Base-by-base conservation (phyloP, 2,113 vertebrate species). In the Vicugna pacos region DNA sequence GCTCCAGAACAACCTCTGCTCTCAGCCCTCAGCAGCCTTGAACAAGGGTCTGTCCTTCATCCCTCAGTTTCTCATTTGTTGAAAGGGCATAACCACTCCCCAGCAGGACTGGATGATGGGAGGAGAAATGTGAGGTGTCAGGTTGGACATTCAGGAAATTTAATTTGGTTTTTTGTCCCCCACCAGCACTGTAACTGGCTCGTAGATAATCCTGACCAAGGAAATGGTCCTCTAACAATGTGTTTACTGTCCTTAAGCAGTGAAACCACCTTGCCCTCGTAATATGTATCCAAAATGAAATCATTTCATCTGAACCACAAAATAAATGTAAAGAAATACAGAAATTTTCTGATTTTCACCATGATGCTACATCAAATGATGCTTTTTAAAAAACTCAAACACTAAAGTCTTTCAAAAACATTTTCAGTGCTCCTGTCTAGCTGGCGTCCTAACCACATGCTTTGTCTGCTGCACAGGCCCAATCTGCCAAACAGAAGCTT, bases 231-330 rank as follows among this genome's bases (percentile, higher is more conserved):
- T 60, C 16, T 12, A 81, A 82, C 15, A 67, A 73, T 48, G 67
- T 10, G 9, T 35, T 64, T 14, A 80, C 30, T 64, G 42, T 26
- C 32, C 77, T 9, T 8, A 82, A 19, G 30, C n/a, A 32, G n/a
- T 48, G 26, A 75, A 89, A 89, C 80, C 15, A 52, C 8, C 3
- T 16, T 48, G 16, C 52, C 52, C 52, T 54, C 13, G 7, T n/a
- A 83, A 93, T 35, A 72, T 32, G 46, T 48, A 77, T 87, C 84
- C 30, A 83, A 72, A 92, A 83, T 54, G 65, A 94, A 96, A 46
- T 42, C 19, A 56, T 26, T 75, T 92, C 54, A 81, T 73, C 30
- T 72, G 67, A 67, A 50, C 32, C 17, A 91, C 15, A 93, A 73
- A 92, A 46, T 70, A 87, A 89, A 91, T 19, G 11, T 60, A 83